Evolutionary conservation across 2,888 invertebrate species (phyloP).

Genomic region (Acanthacorydalis orientalis): DNA sequence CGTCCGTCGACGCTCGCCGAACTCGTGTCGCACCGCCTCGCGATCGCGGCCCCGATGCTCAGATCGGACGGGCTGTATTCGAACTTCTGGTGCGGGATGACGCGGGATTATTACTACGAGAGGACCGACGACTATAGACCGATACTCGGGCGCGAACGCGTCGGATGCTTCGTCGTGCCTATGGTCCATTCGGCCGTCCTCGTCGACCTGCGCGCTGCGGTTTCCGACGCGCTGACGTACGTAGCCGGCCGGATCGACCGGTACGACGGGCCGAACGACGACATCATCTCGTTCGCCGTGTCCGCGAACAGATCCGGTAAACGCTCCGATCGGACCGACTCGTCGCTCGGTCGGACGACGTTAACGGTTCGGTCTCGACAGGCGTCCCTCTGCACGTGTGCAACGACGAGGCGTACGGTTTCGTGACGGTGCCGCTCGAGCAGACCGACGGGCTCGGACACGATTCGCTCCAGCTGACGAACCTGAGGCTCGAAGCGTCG

Average conservation of each 20-base stretch:
- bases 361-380: no score
- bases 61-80: constrained; percentile 76
- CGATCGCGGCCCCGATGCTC: constrained; percentile 71
- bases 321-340: no score
- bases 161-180: constrained; percentile 70
- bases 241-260: constrained; percentile 36
- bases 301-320: constrained; percentile 52
- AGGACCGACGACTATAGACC: constrained; percentile 73
- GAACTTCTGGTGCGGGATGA: constrained; percentile 95
- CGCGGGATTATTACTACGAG: constrained; percentile 62
- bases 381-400: constrained; percentile 53
- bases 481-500: constrained; percentile 59
- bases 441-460: constrained; percentile 40
- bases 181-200: constrained; percentile 85
- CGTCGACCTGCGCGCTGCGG: constrained; percentile 44
- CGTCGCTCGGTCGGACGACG: no score
- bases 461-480: constrained; percentile 55
- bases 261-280: constrained; percentile 73
- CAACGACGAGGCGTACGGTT: constrained; percentile 72
- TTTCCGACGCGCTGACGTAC: constrained; percentile 56
- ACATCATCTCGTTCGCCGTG: constrained; percentile 82
- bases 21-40: constrained; percentile 42
- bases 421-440: constrained; percentile 64
- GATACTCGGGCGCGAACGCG: constrained; percentile 48
- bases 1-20: constrained; percentile 42